Evolutionary conservation across 2,797 vertebrate species (phyloP).

Genomic region (Melanotaenia maccullochi): DNA sequence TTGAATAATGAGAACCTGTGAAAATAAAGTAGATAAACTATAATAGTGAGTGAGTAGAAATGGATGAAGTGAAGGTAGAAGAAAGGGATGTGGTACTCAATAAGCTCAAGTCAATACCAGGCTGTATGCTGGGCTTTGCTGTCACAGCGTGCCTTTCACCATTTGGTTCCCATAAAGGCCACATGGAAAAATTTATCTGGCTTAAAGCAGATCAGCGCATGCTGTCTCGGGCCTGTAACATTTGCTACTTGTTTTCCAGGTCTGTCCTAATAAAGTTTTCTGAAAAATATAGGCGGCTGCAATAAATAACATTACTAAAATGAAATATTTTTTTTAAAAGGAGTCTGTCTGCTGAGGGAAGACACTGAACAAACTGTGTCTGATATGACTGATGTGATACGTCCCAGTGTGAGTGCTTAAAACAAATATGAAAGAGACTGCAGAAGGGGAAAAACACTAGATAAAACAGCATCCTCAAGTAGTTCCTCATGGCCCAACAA

Average conservation of each 20-base stretch:
- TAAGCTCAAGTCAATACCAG: constrained; percentile 81
- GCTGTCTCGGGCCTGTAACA: constrained; percentile 80
- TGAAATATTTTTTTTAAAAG: constrained; percentile 13
- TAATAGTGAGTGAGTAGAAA: constrained; percentile 36
- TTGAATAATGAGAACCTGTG: constrained; percentile 21
- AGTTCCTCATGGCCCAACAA: constrained; percentile 40
- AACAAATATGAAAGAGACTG: constrained; percentile 24
- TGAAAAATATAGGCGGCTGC: constrained; percentile 49
- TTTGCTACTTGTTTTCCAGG: constrained; percentile 87
- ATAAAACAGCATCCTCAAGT: constrained; percentile 54
- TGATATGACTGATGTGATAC: constrained; percentile 34
- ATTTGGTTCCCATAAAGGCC: constrained; percentile 93
- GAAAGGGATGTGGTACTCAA: constrained; percentile 77
- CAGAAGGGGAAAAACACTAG: constrained; percentile 23
- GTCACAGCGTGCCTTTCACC: constrained; percentile 85
- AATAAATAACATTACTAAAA: constrained; percentile 41
- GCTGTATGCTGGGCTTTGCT: constrained; percentile 76
- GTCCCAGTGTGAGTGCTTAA: constrained; percentile 10
- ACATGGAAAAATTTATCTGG: constrained; percentile 91
- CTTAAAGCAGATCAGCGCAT: constrained; percentile 81
- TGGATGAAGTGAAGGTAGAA: constrained; percentile 46
- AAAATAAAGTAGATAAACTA: constrained; percentile 32
- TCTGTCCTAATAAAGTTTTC: constrained; percentile 70
- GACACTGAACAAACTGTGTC: constrained; percentile 38
- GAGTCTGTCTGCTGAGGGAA: constrained; percentile 1